Percentiles rank a stretch among this genome's conserved stretches.
These are phyloP conservation scores for Plectropomus leopardus DNA, from an alignment of 2,113 vertebrate genomes.

Conservation along the genomic window DNA sequence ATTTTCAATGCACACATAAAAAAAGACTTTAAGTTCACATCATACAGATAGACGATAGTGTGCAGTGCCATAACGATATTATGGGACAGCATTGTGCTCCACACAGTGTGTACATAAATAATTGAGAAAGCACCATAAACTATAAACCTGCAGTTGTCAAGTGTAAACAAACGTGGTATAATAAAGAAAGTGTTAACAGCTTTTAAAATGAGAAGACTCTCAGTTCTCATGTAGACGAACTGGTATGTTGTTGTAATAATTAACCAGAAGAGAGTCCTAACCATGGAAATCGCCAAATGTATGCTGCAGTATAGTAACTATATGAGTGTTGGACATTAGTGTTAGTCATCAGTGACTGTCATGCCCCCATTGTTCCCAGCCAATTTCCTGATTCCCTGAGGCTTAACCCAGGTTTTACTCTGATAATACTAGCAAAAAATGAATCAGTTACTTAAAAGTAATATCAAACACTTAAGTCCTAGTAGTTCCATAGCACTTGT, in stretches of 20 bases:
- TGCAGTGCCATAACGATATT: neutral
- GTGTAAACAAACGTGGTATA: conserved; percentile 41
- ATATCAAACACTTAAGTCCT: neutral
- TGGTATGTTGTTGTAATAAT: neutral
- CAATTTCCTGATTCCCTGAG: conserved; percentile 9
- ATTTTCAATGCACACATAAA: neutral
- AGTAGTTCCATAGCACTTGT: neutral
- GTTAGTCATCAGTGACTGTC: neutral
- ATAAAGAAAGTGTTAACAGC: conserved; percentile 17
- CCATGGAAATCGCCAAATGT: neutral
- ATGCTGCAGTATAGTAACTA: no score
- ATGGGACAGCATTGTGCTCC: neutral
- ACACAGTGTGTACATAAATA: neutral
- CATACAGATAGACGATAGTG: neutral
- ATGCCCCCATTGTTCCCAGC: neutral
- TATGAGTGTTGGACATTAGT: neutral
- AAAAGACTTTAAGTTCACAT: neutral
- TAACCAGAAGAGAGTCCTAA: neutral
- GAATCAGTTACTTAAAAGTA: neutral
- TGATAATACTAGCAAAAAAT: neutral
- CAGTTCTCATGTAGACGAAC: neutral
- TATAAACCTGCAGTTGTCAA: conserved; percentile 31
- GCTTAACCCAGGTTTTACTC: conserved; percentile 9
- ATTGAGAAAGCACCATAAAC: conserved; percentile 37
- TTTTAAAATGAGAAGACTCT: neutral